Evolutionary conservation across 2,797 vertebrate genomes (phyloP).

Genomic region (Myotis findleyi): DNA sequence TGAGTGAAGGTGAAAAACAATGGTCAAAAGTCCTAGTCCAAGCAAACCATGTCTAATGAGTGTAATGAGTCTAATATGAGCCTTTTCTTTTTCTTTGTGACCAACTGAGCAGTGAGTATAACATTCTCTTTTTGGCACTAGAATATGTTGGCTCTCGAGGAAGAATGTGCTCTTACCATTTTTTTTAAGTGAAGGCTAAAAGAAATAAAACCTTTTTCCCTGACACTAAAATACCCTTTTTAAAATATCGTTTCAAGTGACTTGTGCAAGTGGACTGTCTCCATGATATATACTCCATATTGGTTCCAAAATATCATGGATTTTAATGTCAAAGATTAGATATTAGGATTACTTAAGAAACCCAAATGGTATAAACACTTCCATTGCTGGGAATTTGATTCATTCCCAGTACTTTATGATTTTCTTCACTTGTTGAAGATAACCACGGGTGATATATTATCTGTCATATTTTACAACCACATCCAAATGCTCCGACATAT

Average conservation of each 20-base stretch:
- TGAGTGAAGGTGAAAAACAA: neutral
- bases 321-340: conserved; percentile 25
- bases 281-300: neutral
- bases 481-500: neutral
- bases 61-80: neutral
- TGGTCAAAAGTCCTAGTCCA: neutral
- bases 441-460: neutral
- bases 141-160: neutral
- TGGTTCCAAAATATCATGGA: neutral
- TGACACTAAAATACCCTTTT: conserved; percentile 32
- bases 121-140: neutral
- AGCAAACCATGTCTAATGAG: neutral
- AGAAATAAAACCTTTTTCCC: neutral
- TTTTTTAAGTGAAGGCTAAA: conserved; percentile 23
- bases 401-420: neutral
- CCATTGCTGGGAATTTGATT: neutral
- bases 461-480: conserved; percentile 6
- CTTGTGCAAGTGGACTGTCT: neutral
- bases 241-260: neutral
- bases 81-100: neutral
- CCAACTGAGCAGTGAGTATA: neutral
- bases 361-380: neutral
- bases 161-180: neutral
- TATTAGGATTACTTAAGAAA: conserved; percentile 30
- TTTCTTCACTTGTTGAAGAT: conserved; percentile 3